Conservation (phyloP, 1,140 invertebrate genomes). For the Scylla paramamosain region DNA sequence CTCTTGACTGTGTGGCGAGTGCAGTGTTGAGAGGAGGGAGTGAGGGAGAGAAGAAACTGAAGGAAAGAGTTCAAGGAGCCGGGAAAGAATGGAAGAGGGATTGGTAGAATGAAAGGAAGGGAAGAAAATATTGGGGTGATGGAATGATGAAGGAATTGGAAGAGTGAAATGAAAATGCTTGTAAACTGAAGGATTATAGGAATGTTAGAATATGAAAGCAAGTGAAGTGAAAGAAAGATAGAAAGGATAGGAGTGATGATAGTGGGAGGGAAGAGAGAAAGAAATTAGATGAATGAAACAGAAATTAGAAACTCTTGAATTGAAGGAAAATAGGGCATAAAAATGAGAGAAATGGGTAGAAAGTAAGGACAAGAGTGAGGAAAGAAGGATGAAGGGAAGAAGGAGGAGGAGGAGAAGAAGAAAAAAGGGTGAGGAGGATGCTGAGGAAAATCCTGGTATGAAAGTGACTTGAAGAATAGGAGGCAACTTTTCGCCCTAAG, state of each 20-base stretch:
- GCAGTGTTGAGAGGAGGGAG: neutral
- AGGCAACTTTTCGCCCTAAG: no score
- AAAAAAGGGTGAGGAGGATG: neutral
- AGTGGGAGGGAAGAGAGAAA: neutral
- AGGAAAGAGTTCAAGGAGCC: neutral
- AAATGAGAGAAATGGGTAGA: no score
- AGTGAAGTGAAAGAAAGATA: neutral
- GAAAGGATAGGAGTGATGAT: no score
- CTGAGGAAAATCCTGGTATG: no score
- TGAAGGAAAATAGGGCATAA: neutral
- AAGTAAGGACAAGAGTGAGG: neutral
- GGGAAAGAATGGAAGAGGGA: neutral
- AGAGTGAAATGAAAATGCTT: no score
- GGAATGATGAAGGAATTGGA: no score
- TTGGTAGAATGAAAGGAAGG: neutral
- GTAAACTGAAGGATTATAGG: no score
- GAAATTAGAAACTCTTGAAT: neutral
- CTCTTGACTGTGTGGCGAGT: neutral
- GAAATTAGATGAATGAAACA: neutral
- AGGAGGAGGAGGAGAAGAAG: neutral
- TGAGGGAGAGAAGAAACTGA: neutral
- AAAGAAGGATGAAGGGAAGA: neutral
- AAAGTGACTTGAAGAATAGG: no score
- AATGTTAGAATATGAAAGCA: neutral
- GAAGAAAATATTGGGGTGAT: neutral